Conservation (phyloP, 2,113 vertebrate genomes). For the Thalassarche chlororhynchos region DNA sequence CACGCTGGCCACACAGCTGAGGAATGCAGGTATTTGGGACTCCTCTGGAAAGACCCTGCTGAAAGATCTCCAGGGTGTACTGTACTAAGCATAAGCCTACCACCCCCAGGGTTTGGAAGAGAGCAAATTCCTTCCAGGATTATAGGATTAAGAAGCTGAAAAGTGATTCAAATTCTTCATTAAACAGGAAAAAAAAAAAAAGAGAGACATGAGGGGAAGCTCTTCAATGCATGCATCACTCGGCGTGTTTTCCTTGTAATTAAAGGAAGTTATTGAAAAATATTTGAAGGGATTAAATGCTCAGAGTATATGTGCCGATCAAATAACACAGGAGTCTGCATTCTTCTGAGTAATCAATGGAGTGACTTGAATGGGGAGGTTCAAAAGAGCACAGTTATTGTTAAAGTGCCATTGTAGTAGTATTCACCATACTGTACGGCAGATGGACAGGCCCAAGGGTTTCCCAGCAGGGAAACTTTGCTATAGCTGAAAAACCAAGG, state of each 20-base stretch:
- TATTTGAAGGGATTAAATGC: slow-evolving; percentile 87
- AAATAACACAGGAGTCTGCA: slow-evolving; percentile 66
- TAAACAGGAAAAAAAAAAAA: slow-evolving; percentile 61
- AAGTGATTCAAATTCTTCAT: slow-evolving; percentile 88
- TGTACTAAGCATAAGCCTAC: slow-evolving; percentile 64
- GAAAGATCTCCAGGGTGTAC: slow-evolving; percentile 64
- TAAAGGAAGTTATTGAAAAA: slow-evolving; percentile 89
- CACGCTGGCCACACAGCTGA: background rate
- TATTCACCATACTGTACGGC: slow-evolving; percentile 3
- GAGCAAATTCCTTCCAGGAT: slow-evolving; percentile 86
- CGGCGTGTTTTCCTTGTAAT: slow-evolving; percentile 82
- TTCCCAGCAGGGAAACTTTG: background rate
- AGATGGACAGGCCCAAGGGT: slow-evolving; percentile 5
- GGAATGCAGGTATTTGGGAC: slow-evolving; percentile 40
- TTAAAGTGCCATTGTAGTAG: slow-evolving; percentile 18
- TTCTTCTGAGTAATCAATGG: slow-evolving; percentile 69
- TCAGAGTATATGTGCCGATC: slow-evolving; percentile 64
- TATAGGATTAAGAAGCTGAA: slow-evolving; percentile 87
- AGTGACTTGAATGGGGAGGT: slow-evolving; percentile 25
- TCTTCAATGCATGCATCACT: slow-evolving; percentile 72
- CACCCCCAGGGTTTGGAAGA: slow-evolving; percentile 75
- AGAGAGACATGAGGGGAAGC: slow-evolving; percentile 70
- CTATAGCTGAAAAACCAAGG: background rate
- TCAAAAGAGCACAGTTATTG: slow-evolving; percentile 51
- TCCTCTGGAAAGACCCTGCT: slow-evolving; percentile 14